These are phyloP conservation scores for Bostrychus sinensis DNA, from an alignment of 2,113 vertebrate genomes.

Conservation along the genomic window DNA sequence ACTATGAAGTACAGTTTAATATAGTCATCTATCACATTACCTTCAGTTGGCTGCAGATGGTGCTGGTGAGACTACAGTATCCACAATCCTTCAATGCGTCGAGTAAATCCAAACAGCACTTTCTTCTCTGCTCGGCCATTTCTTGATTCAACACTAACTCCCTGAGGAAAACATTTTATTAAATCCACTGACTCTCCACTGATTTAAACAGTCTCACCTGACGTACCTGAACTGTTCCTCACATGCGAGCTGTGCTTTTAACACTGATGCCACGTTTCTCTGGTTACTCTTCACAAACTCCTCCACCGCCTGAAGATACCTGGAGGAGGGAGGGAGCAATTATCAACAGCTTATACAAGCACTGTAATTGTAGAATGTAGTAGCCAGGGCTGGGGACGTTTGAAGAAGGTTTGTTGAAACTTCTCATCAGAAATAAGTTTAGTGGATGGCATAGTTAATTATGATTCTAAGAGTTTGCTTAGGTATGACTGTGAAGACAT, in stretches of 20 bases:
- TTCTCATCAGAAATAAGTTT: too few relatives aligned
- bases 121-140: slow-evolving; percentile 33
- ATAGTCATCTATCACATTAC: slow-evolving; percentile 55
- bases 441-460: too few relatives aligned
- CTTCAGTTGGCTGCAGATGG: slow-evolving; percentile 79
- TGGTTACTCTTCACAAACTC: slow-evolving; percentile 80
- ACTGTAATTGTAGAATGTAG: too few relatives aligned
- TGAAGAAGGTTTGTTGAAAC: too few relatives aligned
- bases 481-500: too few relatives aligned
- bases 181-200: not conserved
- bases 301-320: slow-evolving; percentile 82
- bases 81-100: slow-evolving; percentile 71
- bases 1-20: too few relatives aligned
- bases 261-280: slow-evolving; percentile 64
- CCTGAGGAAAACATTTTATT: slow-evolving; percentile 19
- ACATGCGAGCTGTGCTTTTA: slow-evolving; percentile 86
- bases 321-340: slow-evolving; percentile 62
- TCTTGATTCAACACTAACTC: slow-evolving; percentile 43
- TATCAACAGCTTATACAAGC: too few relatives aligned
- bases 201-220: too few relatives aligned
- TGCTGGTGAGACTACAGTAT: slow-evolving; percentile 74
- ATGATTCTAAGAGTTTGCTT: too few relatives aligned
- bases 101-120: slow-evolving; percentile 63
- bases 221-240: slow-evolving; percentile 85
- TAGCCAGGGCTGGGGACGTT: too few relatives aligned